Conservation (phyloP, 23 tunicate species). For the Trididemnum miniatum region DNA sequence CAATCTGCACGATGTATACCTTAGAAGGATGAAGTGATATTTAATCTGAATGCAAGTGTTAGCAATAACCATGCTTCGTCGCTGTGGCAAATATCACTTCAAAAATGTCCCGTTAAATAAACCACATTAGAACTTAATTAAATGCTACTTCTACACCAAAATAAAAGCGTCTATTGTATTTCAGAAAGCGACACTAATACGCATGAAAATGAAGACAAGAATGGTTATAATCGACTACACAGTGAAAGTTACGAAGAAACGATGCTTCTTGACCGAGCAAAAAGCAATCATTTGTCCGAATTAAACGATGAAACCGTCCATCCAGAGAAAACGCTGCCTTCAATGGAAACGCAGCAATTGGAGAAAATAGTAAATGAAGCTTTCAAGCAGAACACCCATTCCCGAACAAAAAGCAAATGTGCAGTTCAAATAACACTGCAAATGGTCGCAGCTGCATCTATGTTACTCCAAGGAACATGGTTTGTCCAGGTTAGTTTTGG, state of each 20-base stretch:
- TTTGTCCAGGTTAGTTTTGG: constrained; percentile 43
- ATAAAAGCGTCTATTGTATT: too few species aligned
- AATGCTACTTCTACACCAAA: too few species aligned
- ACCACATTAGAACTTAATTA: too few species aligned
- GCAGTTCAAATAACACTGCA: constrained; percentile 18
- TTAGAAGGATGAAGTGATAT: too few species aligned
- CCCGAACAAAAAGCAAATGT: background rate
- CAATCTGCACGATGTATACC: too few species aligned
- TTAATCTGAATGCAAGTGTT: too few species aligned
- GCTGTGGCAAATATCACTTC: too few species aligned
- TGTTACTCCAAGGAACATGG: constrained; percentile 79
- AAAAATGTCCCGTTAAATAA: too few species aligned
- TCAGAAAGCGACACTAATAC: too few species aligned
- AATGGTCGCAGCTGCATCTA: constrained; percentile 18
- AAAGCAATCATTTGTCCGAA: background rate
- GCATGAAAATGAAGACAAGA: background rate
- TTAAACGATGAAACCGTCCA: background rate
- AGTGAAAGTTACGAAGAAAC: constrained; percentile 8
- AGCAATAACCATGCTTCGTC: too few species aligned
- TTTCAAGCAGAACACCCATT: background rate
- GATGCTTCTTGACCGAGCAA: background rate
- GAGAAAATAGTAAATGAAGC: background rate
- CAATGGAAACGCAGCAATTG: background rate
- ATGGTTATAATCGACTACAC: background rate
- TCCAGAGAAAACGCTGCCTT: background rate